Evolutionary conservation across 1,140 invertebrate species (phyloP), one percentile per base, ranked within the genome.

Genomic region (Drosophila melanica): DNA sequence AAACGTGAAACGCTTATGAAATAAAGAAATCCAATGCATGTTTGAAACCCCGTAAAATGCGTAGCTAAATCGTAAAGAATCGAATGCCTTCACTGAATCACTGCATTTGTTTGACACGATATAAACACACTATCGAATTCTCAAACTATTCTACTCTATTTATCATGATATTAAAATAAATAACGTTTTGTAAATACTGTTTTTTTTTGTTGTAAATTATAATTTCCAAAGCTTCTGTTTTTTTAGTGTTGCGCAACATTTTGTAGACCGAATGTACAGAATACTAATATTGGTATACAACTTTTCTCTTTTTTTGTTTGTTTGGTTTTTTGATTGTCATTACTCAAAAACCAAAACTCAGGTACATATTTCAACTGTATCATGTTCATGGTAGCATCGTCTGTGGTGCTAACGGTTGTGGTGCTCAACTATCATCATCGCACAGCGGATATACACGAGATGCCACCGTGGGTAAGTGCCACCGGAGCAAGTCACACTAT

Each of bases 311-410:
- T 81, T 81, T 78, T 77, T 33, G n/a, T 79, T 81, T 64, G 51
- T 63, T 37, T 37, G 8, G 3, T 37, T 10, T 10, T 9, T 12
- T 45, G 16, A 11, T 45, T 45, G 42, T 11, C 18, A 14, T 44
- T 44, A 16, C 3, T 45, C 2, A 20, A 35, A 35, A 53, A 35
- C 2, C 42, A 12, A 48, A 14, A 51, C 47, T 11, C 54, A 99
- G 98, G 98, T 90, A 98, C 98, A 78, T 99, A 99, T 94, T 99
- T 99, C 95, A 99, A 99, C 93, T 99, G 98, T 94, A 99, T 99
- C 93, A 99, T 99, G 99, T 98, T 99, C 93, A 99, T 99, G 98
- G 98, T 99, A 93, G 98, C 98, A 42, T 98, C 98, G 69, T 99
- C 98, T 72, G 98, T 99, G 87, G 97, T 99, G 69, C 95, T 98